Evolutionary conservation across 1,140 invertebrate species (phyloP).

Genomic region (Acromyrmex echinatior): DNA sequence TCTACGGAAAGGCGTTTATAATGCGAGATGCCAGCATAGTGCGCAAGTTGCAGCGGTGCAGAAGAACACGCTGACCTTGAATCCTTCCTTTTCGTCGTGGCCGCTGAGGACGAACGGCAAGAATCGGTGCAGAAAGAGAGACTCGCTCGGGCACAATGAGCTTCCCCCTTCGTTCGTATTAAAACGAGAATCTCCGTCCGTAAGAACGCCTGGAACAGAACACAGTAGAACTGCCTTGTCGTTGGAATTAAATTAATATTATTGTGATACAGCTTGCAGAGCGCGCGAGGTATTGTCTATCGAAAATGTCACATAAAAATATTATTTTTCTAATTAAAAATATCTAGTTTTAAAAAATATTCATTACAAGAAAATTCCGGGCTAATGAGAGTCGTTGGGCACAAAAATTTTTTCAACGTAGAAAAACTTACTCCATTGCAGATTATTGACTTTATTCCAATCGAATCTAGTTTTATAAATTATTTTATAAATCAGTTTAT

Average conservation of each 20-base stretch:
- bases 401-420: too few relatives aligned
- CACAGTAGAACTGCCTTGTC: background rate
- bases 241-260: constrained; percentile 39
- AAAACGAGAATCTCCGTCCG: constrained; percentile 39
- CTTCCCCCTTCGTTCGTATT: constrained; percentile 32
- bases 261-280: background rate
- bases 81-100: constrained; percentile 64
- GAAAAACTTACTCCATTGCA: too few relatives aligned
- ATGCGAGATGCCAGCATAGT: constrained; percentile 28
- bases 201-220: background rate
- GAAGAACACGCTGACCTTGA: constrained; percentile 78
- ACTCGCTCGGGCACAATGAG: constrained; percentile 46
- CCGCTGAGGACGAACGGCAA: constrained; percentile 50
- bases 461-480: background rate
- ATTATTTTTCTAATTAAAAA: background rate
- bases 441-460: too few relatives aligned
- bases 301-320: background rate
- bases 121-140: constrained; percentile 38
- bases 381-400: too few relatives aligned
- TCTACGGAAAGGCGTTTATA: constrained; percentile 31
- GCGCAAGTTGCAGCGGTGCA: constrained; percentile 58
- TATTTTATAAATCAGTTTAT: background rate
- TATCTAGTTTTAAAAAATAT: background rate
- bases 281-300: background rate
- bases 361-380: background rate